Evolutionary conservation across 2,888 invertebrate species (phyloP).

Genomic region (Eupithecia subfuscata): DNA sequence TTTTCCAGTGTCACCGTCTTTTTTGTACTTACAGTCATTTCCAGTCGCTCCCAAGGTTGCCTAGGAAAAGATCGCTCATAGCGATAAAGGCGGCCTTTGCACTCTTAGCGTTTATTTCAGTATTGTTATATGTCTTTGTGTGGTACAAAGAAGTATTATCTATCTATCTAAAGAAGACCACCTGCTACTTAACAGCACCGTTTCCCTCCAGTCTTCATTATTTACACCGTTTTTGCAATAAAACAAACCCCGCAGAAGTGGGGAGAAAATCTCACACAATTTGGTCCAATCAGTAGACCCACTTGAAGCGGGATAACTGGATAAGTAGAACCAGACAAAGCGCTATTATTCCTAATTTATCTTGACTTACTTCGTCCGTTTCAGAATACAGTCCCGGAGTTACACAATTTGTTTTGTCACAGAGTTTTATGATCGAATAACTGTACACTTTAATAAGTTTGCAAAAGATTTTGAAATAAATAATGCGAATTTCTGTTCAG

Average conservation of each 20-base stretch:
- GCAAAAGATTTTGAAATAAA: slow-evolving; percentile 14
- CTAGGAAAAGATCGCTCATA: no score
- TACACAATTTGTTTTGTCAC: slow-evolving; percentile 21
- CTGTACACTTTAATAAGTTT: slow-evolving; percentile 2
- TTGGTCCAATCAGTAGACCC: slow-evolving; percentile 35
- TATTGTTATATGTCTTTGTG: no score
- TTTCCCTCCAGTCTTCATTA: slow-evolving; percentile 9
- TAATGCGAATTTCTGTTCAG: background rate
- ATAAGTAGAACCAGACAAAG: slow-evolving; percentile 37
- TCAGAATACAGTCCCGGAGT: slow-evolving; percentile 22
- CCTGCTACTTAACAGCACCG: background rate
- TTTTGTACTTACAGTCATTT: no score
- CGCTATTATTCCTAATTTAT: slow-evolving; percentile 43
- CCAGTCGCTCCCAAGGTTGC: no score
- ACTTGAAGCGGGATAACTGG: slow-evolving; percentile 38
- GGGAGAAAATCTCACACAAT: slow-evolving; percentile 32
- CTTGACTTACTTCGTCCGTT: slow-evolving; percentile 34
- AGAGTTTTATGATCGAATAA: slow-evolving; percentile 24
- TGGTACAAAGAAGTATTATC: no score
- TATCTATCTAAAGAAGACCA: background rate
- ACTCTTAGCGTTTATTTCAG: no score
- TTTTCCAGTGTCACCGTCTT: no score
- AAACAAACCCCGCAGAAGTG: slow-evolving; percentile 15
- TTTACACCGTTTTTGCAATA: slow-evolving; percentile 11
- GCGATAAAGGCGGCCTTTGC: no score